Conservation (phyloP, 2,113 vertebrate species). For the Larimichthys polyactis region DNA sequence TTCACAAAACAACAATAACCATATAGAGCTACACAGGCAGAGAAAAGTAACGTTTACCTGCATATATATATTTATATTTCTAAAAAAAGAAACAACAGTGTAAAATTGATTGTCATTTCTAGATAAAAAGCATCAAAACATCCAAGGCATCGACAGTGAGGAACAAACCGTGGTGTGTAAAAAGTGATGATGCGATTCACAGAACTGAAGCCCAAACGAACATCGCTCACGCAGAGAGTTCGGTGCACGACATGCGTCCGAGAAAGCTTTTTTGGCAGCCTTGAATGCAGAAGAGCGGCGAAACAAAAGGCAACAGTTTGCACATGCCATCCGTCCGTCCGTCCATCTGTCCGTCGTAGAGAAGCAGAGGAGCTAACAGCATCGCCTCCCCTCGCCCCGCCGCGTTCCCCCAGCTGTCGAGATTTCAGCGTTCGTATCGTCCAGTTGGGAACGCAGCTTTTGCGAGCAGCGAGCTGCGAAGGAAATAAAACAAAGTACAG, state of each 20-base stretch:
- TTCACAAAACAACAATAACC: conserved; percentile 74
- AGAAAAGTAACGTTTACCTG: conserved; percentile 68
- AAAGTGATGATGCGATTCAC: conserved; percentile 54
- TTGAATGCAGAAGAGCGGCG: conserved; percentile 45
- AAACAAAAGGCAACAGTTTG: conserved; percentile 36
- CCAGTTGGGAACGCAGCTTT: conserved; percentile 11
- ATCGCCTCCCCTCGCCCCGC: background rate
- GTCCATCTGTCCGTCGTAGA: background rate
- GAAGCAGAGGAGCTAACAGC: conserved; percentile 3
- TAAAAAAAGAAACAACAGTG: conserved; percentile 69
- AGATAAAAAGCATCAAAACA: conserved; percentile 83
- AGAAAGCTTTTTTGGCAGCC: conserved; percentile 77
- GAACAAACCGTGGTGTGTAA: conserved; percentile 43
- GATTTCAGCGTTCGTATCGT: conserved; percentile 4
- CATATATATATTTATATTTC: conserved; percentile 58
- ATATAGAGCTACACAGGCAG: conserved; percentile 74
- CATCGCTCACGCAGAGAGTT: conserved; percentile 42
- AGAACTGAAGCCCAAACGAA: conserved; percentile 66
- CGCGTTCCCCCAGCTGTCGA: conserved; percentile 8
- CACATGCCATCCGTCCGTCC: conserved; percentile 22
- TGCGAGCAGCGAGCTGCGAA: conserved; percentile 7
- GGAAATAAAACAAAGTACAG: background rate
- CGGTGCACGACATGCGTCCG: conserved; percentile 64
- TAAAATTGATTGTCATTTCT: conserved; percentile 86
- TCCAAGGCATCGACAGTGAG: conserved; percentile 82